These are phyloP conservation scores for Terrapene triunguis DNA, from an alignment of 2,113 vertebrate species.

Conservation along the genomic window DNA sequence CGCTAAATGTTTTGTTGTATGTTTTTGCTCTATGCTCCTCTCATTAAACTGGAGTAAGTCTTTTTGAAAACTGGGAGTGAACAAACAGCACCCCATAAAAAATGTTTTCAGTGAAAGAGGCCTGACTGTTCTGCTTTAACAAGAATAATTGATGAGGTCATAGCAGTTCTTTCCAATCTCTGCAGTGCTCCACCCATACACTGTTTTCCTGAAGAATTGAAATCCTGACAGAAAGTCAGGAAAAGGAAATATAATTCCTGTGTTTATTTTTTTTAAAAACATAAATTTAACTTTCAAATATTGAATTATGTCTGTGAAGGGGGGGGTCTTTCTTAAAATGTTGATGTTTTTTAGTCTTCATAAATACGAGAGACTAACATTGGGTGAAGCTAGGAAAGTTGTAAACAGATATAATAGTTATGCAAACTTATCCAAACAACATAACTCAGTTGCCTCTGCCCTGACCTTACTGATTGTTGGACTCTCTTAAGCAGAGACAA, in stretches of 20 bases:
- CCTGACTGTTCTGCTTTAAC: slow-evolving; percentile 21
- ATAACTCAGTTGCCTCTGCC: background rate
- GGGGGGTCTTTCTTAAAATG: slow-evolving; percentile 40
- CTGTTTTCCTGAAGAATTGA: slow-evolving; percentile 65
- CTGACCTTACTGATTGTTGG: background rate
- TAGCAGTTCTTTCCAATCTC: slow-evolving; percentile 22
- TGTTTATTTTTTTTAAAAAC: slow-evolving; percentile 4
- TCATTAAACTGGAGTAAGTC: background rate
- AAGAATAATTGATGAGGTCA: slow-evolving; percentile 58
- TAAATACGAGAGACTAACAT: slow-evolving; percentile 33
- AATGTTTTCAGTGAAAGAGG: slow-evolving; percentile 4
- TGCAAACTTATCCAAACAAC: background rate
- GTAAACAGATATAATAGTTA: background rate
- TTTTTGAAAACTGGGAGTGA: background rate
- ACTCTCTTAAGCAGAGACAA: background rate
- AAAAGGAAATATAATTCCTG: slow-evolving; percentile 39
- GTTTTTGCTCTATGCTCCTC: background rate
- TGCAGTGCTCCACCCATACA: slow-evolving; percentile 58
- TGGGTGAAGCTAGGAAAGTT: background rate
- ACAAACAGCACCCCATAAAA: background rate
- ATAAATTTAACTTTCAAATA: background rate
- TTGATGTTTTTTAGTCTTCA: slow-evolving; percentile 42
- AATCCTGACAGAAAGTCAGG: slow-evolving; percentile 54
- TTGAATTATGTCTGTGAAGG: slow-evolving; percentile 60
- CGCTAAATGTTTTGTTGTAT: background rate